phyloP scores from a whole-genome alignment of 2,888 invertebrate genomes.

The Blera fallax region DNA sequence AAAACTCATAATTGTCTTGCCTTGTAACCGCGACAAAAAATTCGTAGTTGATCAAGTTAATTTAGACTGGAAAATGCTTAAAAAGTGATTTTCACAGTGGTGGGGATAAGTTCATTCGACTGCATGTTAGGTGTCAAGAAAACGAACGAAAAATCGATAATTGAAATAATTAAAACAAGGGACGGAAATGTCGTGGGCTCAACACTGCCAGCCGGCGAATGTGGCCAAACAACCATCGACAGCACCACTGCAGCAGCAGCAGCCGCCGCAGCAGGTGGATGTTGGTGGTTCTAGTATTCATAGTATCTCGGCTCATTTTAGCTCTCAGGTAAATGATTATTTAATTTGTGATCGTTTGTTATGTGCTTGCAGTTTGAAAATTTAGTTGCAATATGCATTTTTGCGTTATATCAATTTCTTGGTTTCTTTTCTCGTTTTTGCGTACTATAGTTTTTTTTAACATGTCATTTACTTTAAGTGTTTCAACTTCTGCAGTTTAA shows the following conservation, averaged over 20 bases:
- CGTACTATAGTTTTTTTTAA: too few species aligned
- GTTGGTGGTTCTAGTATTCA: conserved; percentile 30
- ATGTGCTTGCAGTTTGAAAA: neutral
- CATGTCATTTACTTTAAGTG: too few species aligned
- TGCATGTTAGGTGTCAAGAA: conserved; percentile 16
- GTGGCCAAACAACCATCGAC: conserved; percentile 32
- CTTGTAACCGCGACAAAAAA: conserved; percentile 20
- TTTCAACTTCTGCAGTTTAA: too few species aligned
- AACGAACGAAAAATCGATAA: conserved; percentile 56
- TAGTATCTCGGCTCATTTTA: conserved; percentile 33
- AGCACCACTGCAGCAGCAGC: conserved; percentile 20
- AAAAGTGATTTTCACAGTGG: conserved; percentile 28
- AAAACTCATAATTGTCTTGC: neutral
- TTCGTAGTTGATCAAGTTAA: conserved; percentile 9
- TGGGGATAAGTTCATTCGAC: conserved; percentile 36
- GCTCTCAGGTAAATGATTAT: conserved; percentile 49
- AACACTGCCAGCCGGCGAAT: conserved; percentile 42
- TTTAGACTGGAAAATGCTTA: conserved; percentile 38
- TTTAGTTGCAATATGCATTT: neutral
- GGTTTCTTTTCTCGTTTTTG: too few species aligned
- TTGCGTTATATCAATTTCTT: too few species aligned
- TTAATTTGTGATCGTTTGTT: neutral
- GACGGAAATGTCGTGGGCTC: conserved; percentile 50
- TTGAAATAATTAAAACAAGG: conserved; percentile 38
- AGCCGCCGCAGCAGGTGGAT: conserved; percentile 46